phyloP scores from a whole-genome alignment of 2,797 vertebrate species.

The Crenichthys baileyi region DNA sequence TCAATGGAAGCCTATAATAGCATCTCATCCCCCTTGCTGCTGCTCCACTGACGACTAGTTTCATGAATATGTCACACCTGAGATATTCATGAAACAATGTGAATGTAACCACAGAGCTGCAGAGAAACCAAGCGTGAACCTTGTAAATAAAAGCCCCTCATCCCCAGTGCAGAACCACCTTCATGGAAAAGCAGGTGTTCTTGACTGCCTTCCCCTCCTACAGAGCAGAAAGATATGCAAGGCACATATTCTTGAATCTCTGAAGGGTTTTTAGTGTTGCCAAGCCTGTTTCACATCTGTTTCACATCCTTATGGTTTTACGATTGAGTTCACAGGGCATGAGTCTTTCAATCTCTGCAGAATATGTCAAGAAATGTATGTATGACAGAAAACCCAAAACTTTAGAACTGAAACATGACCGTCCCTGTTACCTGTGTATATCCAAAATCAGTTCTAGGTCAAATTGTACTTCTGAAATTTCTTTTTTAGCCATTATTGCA shows the following conservation, averaged over 20 bases:
- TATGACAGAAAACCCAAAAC: background rate
- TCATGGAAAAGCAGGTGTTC: slow-evolving; percentile 28
- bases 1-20: slow-evolving; percentile 36
- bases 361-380: background rate
- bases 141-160: slow-evolving; percentile 53
- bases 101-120: slow-evolving; percentile 31
- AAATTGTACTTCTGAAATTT: too few relatives aligned
- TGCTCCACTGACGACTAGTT: slow-evolving; percentile 52
- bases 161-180: slow-evolving; percentile 23
- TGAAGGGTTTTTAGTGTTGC: slow-evolving; percentile 11
- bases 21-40: slow-evolving; percentile 42
- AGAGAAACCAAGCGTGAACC: slow-evolving; percentile 26
- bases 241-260: background rate
- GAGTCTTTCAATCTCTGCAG: background rate
- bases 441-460: background rate
- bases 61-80: slow-evolving; percentile 56
- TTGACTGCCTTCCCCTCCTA: slow-evolving; percentile 11
- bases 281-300: slow-evolving; percentile 17
- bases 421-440: background rate
- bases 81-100: slow-evolving; percentile 42
- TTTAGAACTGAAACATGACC: background rate
- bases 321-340: slow-evolving; percentile 1
- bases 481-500: too few relatives aligned
- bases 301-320: background rate
- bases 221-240: slow-evolving; percentile 1